A percentile compares a stretch with the other conserved stretches of the same genome.
phyloP scores from a whole-genome alignment of 2,113 vertebrate genomes.

The Natator depressus region DNA sequence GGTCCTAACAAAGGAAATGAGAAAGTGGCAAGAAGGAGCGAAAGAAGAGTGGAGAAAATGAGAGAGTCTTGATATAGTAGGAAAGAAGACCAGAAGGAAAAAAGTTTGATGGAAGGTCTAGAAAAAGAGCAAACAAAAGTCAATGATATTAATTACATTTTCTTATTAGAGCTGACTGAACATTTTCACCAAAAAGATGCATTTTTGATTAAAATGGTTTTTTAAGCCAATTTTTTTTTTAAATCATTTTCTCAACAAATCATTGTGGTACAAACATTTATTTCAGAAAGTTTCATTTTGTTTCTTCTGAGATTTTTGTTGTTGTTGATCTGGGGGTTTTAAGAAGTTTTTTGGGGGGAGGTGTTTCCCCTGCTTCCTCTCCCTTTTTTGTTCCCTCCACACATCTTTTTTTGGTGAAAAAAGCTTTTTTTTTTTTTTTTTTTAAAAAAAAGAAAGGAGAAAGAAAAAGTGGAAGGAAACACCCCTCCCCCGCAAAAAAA shows the following conservation, averaged over 20 bases:
- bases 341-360: too few relatives aligned
- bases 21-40: not conserved
- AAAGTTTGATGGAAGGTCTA: not conserved
- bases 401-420: not conserved
- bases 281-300: not conserved
- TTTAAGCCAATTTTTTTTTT: not conserved
- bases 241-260: not conserved
- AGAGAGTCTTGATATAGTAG: not conserved
- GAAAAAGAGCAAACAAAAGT: not conserved
- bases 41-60: not conserved
- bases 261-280: not conserved
- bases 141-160: not conserved
- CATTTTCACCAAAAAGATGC: not conserved
- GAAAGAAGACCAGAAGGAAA: not conserved
- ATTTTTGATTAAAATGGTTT: not conserved
- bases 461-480: not conserved
- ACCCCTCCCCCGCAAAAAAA: not conserved
- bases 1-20: not conserved
- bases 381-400: not conserved
- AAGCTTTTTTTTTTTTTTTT: too few relatives aligned
- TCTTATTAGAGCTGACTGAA: not conserved
- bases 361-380: too few relatives aligned
- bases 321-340: too few relatives aligned
- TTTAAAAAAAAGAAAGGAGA: not conserved
- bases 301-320: not conserved